Evolutionary conservation across 2,113 vertebrate genomes (phyloP), one percentile per base, ranked within the genome.

Genomic region (Heptranchias perlo): DNA sequence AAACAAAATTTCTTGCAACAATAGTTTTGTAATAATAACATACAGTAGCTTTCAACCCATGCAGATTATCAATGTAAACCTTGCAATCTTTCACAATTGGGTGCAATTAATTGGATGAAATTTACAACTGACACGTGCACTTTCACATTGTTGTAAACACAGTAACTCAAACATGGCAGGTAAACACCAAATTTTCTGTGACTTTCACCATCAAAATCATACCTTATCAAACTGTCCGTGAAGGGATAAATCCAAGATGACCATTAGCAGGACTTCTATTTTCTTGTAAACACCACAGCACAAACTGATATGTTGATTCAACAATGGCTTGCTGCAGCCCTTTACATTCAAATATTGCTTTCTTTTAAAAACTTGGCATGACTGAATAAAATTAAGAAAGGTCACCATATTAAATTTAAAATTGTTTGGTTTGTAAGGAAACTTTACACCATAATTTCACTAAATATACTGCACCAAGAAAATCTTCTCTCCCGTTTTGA

Each of bases 291-390:
- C 58, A 62, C 58, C 89, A 93, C 3, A 39, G 21, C 58, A 93
- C 23, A 62, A 93, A 93, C 35, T 44, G 4, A 44, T 82, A 21
- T 93, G 58, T 64, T 93, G 89, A 93, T 93, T 93, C 89, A 93
- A 93, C 89, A 93, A n/a, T 39, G 58, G 39, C 5, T 18, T 58
- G 54, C 14, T 3, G 35, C 31, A 89, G 49, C 86, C 44, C 28
- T 54, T 52, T 11, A 47, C 16, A 52, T 31, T 35, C 86, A 52
- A 89, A 92, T 61, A 92, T 5, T n/a, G 87, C 35, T 92, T 89
- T 89, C 31, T 61, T 92, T 61, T 58, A 61, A 92, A n/a, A 89
- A 89, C 49, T 31, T 31, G 52, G 13, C 52, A 14, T 13, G 28
- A 21, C 16, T 44, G 39, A 44, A 82, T 44, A 47, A 21, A 82